A percentile compares a stretch with the other conserved stretches of the same genome.
phyloP scores from a whole-genome alignment of 1,140 invertebrate genomes.

The Mamestra configurata region DNA sequence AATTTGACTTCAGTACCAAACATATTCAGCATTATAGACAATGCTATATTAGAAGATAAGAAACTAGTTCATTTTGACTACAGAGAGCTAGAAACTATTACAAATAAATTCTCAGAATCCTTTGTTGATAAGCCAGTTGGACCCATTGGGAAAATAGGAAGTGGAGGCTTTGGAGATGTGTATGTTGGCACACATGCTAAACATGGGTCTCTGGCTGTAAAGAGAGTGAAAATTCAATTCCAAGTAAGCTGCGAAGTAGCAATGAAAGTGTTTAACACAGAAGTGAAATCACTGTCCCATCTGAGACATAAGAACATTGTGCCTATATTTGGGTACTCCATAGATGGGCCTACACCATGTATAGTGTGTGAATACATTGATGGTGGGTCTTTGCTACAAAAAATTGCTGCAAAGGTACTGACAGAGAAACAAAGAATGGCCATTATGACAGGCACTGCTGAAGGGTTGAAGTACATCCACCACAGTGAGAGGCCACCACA shows the following conservation, averaged over 20 bases:
- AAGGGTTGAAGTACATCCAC: conserved; percentile 91
- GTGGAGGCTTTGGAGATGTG: conserved; percentile 92
- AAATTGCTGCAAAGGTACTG: conserved; percentile 85
- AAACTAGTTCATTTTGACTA: conserved; percentile 77
- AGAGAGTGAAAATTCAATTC: conserved; percentile 87
- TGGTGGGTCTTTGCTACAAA: conserved; percentile 91
- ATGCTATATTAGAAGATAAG: conserved; percentile 71
- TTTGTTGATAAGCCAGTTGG: conserved; percentile 58
- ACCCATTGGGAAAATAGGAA: conserved; percentile 88
- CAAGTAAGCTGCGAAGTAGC: conserved; percentile 81
- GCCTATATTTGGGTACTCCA: conserved; percentile 90
- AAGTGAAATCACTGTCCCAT: conserved; percentile 89
- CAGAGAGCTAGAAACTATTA: conserved; percentile 72
- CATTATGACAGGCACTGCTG: conserved; percentile 89
- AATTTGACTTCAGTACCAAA: neutral
- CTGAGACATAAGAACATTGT: conserved; percentile 91
- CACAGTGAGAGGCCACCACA: conserved; percentile 69
- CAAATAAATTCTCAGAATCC: conserved; percentile 74
- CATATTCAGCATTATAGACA: conserved; percentile 68
- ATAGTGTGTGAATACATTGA: conserved; percentile 91
- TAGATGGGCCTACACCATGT: conserved; percentile 89
- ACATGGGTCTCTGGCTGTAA: conserved; percentile 89
- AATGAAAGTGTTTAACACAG: conserved; percentile 90
- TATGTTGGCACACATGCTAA: conserved; percentile 88
- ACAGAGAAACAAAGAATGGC: conserved; percentile 87